Conservation (phyloP, 2,888 invertebrate species). For the Agrotis ipsilon region DNA sequence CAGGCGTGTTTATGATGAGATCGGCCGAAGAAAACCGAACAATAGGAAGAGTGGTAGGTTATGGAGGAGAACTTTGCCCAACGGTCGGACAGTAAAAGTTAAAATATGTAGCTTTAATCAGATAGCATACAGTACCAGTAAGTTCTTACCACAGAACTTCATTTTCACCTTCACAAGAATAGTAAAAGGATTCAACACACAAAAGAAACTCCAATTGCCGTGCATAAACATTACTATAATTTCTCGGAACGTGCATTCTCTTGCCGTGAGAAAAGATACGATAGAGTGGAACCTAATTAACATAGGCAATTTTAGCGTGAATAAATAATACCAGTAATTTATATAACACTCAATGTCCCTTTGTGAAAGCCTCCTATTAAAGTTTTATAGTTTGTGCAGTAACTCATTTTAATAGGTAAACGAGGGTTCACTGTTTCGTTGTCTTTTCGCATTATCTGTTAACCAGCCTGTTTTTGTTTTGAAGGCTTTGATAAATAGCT, state of each 20-base stretch:
- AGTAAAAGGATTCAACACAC: not conserved
- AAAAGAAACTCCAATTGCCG: conserved; percentile 5
- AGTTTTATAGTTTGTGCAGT: conserved; percentile 37
- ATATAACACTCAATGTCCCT: conserved; percentile 45
- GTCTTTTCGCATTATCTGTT: conserved; percentile 21
- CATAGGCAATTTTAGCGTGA: conserved; percentile 43
- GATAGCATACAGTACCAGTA: too few relatives aligned
- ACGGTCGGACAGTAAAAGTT: too few relatives aligned
- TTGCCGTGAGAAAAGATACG: conserved; percentile 39
- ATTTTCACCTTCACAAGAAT: not conserved
- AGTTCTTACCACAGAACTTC: not conserved
- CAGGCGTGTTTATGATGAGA: too few relatives aligned
- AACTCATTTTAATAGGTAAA: conserved; percentile 40
- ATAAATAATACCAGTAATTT: conserved; percentile 49
- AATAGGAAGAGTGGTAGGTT: too few relatives aligned
- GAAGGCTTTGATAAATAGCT: conserved; percentile 17
- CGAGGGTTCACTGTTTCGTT: conserved; percentile 33
- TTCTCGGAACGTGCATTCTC: conserved; percentile 18
- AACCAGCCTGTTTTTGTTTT: conserved; percentile 6
- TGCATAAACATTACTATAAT: conserved; percentile 19
- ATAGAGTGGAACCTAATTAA: conserved; percentile 40
- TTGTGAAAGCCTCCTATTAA: conserved; percentile 19
- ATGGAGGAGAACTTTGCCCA: too few relatives aligned
- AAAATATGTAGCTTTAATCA: too few relatives aligned
- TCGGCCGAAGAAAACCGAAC: too few relatives aligned